Evolutionary conservation across 2,797 vertebrate genomes (phyloP), one percentile per base, ranked within the genome.

Genomic region (Fratercula arctica): DNA sequence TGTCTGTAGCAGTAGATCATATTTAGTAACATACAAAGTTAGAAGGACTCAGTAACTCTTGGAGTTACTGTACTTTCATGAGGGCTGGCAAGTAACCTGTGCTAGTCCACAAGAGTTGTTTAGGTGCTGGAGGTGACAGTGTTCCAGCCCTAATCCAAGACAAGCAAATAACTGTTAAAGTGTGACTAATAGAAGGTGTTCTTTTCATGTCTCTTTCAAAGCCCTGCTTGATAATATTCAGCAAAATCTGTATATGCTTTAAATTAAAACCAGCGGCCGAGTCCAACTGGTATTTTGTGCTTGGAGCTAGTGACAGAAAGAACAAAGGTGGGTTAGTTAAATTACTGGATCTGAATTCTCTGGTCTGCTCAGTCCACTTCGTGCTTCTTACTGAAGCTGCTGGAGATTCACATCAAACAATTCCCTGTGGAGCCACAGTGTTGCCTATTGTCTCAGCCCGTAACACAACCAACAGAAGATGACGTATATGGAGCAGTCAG

Each of bases 191-290:
- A 93, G 78, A 59, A 85, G 35, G 56, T 85, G 25, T 3, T 54
- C 83, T 86, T 91, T 64, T 33, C 7, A 21, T 73, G 13, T 90
- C n/a, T 31, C 46, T 74, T 94, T 95, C 74, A 89, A 90, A 93
- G 79, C 28, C 68, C 41, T 2, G 9, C 83, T 80, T 85, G 91
- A 79, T 77, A 89, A 89, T 81, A 81, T 70, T 95, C 84, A 94
- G 85, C 89, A 91, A 96, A 95, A 85, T 85, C 80, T 89, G 79
- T 72, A 26, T 87, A 69, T 91, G 90, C 85, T 96, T 95, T 94
- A 96, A 97, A 89, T 85, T 93, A 96, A 97, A 98, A 90, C n/a
- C 84, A 95, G 94, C 31, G 18, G 54, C 90, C 10, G 46, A 93
- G 72, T 94, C 94, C 83, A 84, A 84, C 70, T 75, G 79, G 45